Evolutionary conservation across 2,888 invertebrate species (phyloP).

Genomic region (Omphaloscelis lunosa): DNA sequence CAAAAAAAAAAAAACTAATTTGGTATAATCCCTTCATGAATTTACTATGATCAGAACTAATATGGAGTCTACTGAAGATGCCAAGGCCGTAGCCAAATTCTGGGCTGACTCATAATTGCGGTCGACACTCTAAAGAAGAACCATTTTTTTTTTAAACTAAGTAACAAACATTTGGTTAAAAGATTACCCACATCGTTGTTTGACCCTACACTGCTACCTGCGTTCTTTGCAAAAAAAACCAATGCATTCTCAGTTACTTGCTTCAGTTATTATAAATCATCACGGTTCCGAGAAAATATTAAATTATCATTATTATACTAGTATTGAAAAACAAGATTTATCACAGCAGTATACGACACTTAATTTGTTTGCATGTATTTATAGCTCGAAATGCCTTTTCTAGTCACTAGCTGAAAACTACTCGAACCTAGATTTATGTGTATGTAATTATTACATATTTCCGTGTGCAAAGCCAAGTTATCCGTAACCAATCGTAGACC

Average conservation of each 20-base stretch:
- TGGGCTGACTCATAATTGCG: neutral
- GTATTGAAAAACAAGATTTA: constrained; percentile 12
- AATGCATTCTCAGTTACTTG: neutral
- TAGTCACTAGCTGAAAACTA: neutral
- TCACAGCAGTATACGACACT: neutral
- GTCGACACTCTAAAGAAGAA: neutral
- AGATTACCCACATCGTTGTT: neutral
- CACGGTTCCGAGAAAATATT: constrained; percentile 34
- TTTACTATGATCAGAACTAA: neutral
- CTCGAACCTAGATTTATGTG: neutral
- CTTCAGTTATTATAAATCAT: neutral
- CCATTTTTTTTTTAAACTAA: neutral
- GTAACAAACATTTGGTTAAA: neutral
- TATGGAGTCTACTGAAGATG: neutral
- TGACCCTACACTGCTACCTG: constrained; percentile 38
- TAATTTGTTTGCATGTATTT: neutral
- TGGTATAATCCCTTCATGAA: neutral
- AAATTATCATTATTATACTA: neutral
- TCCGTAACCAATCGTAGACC: constrained; percentile 14
- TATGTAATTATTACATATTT: constrained; percentile 20
- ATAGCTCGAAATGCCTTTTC: neutral
- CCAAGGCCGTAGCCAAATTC: neutral
- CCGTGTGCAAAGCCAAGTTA: constrained; percentile 8
- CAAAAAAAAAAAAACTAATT: too few species aligned
- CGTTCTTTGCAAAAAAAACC: constrained; percentile 33